Evolutionary conservation across 2,113 vertebrate species (phyloP).

Genomic region (Nothobranchius furzeri): DNA sequence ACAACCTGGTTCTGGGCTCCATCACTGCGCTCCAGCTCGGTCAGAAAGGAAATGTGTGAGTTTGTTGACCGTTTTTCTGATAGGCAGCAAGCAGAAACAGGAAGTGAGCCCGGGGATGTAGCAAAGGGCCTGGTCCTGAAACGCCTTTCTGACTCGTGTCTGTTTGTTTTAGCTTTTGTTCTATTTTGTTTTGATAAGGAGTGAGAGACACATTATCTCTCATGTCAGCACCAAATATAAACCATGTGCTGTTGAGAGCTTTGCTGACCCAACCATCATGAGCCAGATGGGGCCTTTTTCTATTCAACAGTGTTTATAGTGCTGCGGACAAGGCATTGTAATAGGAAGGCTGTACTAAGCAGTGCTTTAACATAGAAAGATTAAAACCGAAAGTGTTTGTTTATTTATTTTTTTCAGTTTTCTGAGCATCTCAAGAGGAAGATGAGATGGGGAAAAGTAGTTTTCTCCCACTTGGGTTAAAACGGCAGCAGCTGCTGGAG

Average conservation of each 20-base stretch:
- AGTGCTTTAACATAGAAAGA: neutral
- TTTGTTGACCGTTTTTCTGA: conserved; percentile 64
- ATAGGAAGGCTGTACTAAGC: neutral
- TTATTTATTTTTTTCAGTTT: neutral
- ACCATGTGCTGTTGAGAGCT: neutral
- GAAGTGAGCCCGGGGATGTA: conserved; percentile 41
- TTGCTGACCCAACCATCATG: too few species aligned
- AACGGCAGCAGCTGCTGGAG: conserved; percentile 47
- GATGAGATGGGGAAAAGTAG: conserved; percentile 5
- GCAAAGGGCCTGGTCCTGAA: conserved; percentile 30
- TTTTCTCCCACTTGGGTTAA: conserved; percentile 17
- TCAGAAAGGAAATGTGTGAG: conserved; percentile 49
- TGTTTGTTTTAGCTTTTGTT: conserved; percentile 21
- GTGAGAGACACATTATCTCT: conserved; percentile 33
- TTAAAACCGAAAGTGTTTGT: neutral
- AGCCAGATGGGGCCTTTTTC: neutral
- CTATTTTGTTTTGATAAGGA: conserved; percentile 28
- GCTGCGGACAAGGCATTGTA: neutral
- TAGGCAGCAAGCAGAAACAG: conserved; percentile 65
- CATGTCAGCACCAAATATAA: conserved; percentile 17
- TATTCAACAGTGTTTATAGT: neutral
- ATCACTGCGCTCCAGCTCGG: conserved; percentile 26
- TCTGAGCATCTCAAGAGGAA: conserved; percentile 7
- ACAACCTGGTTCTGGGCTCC: conserved; percentile 23
- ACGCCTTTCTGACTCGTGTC: conserved; percentile 13